These are phyloP conservation scores for Hymenochirus boettgeri DNA, from an alignment of 2,113 vertebrate genomes.

Conservation along the genomic window DNA sequence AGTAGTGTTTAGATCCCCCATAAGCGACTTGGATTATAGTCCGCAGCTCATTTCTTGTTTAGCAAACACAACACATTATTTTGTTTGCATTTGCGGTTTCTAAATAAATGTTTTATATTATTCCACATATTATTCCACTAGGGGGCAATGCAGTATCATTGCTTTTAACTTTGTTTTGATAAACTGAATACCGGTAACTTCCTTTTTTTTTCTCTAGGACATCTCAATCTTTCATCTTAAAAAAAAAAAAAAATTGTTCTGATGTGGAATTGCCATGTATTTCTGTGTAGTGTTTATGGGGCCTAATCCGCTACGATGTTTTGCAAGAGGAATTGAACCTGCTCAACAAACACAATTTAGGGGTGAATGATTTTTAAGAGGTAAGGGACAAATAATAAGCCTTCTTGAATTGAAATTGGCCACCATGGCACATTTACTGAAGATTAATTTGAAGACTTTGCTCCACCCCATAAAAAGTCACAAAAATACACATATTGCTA, in stretches of 20 bases:
- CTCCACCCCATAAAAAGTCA: conserved; percentile 15
- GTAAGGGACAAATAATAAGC: conserved; percentile 22
- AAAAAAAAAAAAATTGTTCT: conserved; percentile 19
- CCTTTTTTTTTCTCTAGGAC: conserved; percentile 12
- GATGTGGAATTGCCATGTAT: conserved; percentile 20
- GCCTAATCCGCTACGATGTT: conserved; percentile 29
- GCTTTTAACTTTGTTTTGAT: background rate
- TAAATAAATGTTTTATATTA: too few species aligned
- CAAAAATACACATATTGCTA: conserved; percentile 35
- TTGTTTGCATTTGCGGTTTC: too few species aligned
- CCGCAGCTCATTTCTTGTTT: too few species aligned
- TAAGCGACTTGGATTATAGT: too few species aligned
- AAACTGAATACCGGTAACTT: background rate
- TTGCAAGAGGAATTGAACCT: conserved; percentile 16
- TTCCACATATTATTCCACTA: too few species aligned
- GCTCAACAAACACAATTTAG: background rate
- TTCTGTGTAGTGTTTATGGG: conserved; percentile 26
- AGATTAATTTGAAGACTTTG: conserved; percentile 31
- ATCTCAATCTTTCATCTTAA: conserved; percentile 30
- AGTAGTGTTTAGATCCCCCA: too few species aligned
- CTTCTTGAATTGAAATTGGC: conserved; percentile 30
- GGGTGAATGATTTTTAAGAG: conserved; percentile 13
- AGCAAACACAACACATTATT: too few species aligned
- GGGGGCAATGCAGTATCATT: background rate
- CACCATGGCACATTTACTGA: conserved; percentile 10